A percentile compares a stretch with the other conserved stretches of the same genome.
Evolutionary conservation across 2,113 vertebrate species (phyloP).

Genomic region (Dascyllus trimaculatus): DNA sequence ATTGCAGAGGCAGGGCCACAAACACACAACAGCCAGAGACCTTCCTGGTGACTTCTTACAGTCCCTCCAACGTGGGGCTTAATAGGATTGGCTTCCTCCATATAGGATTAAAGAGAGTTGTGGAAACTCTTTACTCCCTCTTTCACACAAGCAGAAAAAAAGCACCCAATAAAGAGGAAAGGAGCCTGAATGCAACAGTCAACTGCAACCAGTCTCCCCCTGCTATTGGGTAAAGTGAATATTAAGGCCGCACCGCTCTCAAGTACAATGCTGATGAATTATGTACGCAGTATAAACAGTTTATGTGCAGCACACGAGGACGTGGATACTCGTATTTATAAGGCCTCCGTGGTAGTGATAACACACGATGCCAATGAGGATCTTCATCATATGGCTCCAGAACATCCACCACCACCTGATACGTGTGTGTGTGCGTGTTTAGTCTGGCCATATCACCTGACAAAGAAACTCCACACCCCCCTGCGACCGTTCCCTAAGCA

Average conservation of each 20-base stretch:
- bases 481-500: slow-evolving; percentile 57
- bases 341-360: slow-evolving; percentile 13
- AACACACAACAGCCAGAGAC: slow-evolving; percentile 19
- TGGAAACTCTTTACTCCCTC: slow-evolving; percentile 49
- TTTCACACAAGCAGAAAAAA: slow-evolving; percentile 13
- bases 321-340: slow-evolving; percentile 35
- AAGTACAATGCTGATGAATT: slow-evolving; percentile 43
- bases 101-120: slow-evolving; percentile 69
- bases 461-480: slow-evolving; percentile 67
- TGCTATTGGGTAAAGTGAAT: slow-evolving; percentile 1
- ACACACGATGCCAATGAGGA: slow-evolving; percentile 3
- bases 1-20: not conserved
- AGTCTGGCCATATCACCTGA: slow-evolving; percentile 65
- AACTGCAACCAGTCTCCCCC: not conserved
- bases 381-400: slow-evolving; percentile 10
- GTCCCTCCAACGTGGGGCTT: slow-evolving; percentile 41
- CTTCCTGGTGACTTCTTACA: slow-evolving; percentile 31
- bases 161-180: slow-evolving; percentile 13
- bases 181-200: slow-evolving; percentile 4
- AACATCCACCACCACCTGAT: slow-evolving; percentile 48
- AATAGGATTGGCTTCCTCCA: slow-evolving; percentile 71
- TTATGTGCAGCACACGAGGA: slow-evolving; percentile 28
- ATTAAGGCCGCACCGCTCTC: not conserved
- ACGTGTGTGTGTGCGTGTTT: slow-evolving; percentile 37
- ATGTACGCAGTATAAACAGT: slow-evolving; percentile 44